Percentiles rank a stretch among this genome's conserved stretches.
phyloP scores from a whole-genome alignment of 1,140 invertebrate species.

The Monomorium pharaonis region DNA sequence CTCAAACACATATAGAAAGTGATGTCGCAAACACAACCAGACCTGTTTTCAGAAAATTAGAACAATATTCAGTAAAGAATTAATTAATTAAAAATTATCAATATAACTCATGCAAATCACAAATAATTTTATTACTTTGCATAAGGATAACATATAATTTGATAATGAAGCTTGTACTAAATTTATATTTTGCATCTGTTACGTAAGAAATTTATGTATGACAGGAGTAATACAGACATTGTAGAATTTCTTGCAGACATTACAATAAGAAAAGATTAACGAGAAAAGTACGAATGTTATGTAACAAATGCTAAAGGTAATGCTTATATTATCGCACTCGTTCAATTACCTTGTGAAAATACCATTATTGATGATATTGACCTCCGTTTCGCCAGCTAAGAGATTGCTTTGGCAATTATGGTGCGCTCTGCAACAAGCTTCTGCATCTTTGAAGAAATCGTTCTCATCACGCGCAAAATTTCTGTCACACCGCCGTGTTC shows the following conservation, averaged over 20 bases:
- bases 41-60: conserved; percentile 80
- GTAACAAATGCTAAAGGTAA: background rate
- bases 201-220: background rate
- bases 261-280: background rate
- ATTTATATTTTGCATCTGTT: background rate
- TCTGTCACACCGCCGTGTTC: conserved; percentile 88
- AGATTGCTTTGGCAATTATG: conserved; percentile 76
- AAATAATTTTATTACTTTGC: background rate
- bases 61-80: background rate
- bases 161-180: background rate
- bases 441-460: conserved; percentile 83
- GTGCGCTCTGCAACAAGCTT: conserved; percentile 85
- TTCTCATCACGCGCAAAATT: conserved; percentile 81
- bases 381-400: conserved; percentile 29
- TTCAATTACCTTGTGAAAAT: conserved; percentile 76
- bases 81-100: background rate
- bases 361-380: conserved; percentile 81
- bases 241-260: background rate
- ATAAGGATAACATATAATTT: background rate
- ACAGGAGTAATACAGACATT: background rate
- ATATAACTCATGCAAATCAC: background rate
- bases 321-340: background rate
- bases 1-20: too few species aligned
- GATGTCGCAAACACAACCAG: conserved; percentile 87
- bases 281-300: background rate